Evolutionary conservation across 2,113 vertebrate genomes (phyloP).

Genomic region (Brachirus orientalis): DNA sequence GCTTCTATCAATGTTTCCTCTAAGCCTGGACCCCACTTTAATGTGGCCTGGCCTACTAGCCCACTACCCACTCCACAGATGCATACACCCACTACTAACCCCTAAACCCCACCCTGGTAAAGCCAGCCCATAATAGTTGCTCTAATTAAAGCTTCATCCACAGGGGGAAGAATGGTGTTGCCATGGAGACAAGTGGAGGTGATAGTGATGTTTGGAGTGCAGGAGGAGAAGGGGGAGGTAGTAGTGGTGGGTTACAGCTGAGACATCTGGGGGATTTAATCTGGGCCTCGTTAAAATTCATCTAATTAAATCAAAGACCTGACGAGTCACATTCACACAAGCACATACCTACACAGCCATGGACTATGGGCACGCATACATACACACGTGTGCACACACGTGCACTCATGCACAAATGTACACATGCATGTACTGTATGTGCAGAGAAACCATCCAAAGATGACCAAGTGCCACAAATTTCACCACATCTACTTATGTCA

Average conservation of each 20-base stretch:
- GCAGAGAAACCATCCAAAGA: constrained; percentile 6
- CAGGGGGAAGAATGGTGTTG: constrained; percentile 81
- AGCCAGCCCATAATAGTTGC: constrained; percentile 86
- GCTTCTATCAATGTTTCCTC: constrained; percentile 20
- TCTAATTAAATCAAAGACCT: constrained; percentile 86
- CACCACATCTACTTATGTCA: constrained; percentile 37
- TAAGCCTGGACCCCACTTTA: constrained; percentile 14
- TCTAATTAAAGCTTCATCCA: constrained; percentile 86
- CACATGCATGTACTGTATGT: too few species aligned
- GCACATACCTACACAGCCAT: constrained; percentile 46
- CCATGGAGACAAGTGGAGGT: constrained; percentile 77
- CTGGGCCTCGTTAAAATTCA: constrained; percentile 84
- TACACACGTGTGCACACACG: not conserved
- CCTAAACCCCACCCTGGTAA: constrained; percentile 61
- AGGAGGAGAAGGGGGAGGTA: constrained; percentile 62
- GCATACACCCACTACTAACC: constrained; percentile 41
- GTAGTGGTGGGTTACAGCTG: constrained; percentile 55
- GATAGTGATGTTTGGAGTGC: constrained; percentile 64
- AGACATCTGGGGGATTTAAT: constrained; percentile 86
- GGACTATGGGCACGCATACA: constrained; percentile 14
- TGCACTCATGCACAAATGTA: not conserved
- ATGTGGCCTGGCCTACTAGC: constrained; percentile 50
- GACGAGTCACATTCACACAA: constrained; percentile 69
- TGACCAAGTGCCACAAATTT: constrained; percentile 14
- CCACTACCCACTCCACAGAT: constrained; percentile 53